Percentiles rank a stretch among this genome's conserved stretches.
These are phyloP conservation scores for Peromyscus leucopus DNA, from an alignment of 2,113 vertebrate genomes.

Conservation along the genomic window DNA sequence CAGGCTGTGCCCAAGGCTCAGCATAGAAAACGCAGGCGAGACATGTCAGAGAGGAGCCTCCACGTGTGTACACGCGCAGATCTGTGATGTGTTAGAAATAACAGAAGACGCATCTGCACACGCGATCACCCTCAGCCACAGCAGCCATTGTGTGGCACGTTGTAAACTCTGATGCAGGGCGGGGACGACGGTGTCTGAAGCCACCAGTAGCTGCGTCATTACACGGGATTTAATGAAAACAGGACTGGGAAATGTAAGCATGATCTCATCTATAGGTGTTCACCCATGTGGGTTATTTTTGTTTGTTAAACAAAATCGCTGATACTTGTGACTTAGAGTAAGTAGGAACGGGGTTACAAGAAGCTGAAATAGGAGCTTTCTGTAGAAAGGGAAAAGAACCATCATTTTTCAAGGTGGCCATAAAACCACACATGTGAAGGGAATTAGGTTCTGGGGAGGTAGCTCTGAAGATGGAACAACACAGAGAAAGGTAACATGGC, in stretches of 20 bases:
- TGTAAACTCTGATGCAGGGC: rapidly evolving
- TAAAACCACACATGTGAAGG: neutral
- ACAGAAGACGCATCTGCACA: rapidly evolving
- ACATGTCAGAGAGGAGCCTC: rapidly evolving
- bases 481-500: neutral
- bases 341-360: neutral
- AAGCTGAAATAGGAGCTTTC: neutral
- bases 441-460: neutral
- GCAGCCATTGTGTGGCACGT: rapidly evolving
- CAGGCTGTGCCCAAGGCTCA: slow-evolving; percentile 83
- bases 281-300: neutral
- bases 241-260: rapidly evolving
- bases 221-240: rapidly evolving
- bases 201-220: rapidly evolving
- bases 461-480: neutral
- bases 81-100: rapidly evolving
- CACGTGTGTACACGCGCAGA: rapidly evolving
- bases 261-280: rapidly evolving
- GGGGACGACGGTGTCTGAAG: rapidly evolving
- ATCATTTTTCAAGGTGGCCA: neutral
- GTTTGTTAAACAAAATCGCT: neutral
- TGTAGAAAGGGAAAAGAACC: neutral
- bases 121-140: rapidly evolving
- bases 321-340: rapidly evolving
- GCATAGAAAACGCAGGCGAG: neutral